phyloP scores from a whole-genome alignment of 1,140 invertebrate genomes.

The Drosophila navojoa region DNA sequence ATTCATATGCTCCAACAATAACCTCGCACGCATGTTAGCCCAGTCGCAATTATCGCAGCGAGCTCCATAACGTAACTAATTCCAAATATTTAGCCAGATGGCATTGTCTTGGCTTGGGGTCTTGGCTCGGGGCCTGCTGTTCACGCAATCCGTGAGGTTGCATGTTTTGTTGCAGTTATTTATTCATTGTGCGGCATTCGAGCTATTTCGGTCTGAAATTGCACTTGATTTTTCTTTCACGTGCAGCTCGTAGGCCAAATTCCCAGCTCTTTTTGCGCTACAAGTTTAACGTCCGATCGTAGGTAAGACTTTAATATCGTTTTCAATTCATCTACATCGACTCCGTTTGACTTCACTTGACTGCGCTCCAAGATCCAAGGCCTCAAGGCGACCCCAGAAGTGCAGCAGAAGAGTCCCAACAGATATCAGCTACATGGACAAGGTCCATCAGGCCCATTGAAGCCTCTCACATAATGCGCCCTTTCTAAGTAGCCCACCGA shows the following conservation, averaged over 20 bases:
- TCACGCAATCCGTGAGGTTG: conserved; percentile 73
- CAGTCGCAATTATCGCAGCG: conserved; percentile 32
- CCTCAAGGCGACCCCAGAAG: no score
- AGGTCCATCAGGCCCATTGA: not conserved
- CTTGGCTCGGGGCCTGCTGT: conserved; percentile 21
- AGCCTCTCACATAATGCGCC: conserved; percentile 3
- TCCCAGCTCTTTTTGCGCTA: conserved; percentile 58
- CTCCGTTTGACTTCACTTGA: conserved; percentile 49
- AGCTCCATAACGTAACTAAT: conserved; percentile 47
- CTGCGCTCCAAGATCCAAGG: not conserved
- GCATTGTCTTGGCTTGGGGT: conserved; percentile 46
- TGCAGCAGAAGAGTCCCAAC: no score
- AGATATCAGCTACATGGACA: no score
- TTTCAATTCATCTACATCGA: conserved; percentile 19
- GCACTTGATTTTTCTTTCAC: conserved; percentile 55
- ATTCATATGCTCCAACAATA: conserved; percentile 5
- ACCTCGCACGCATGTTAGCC: conserved; percentile 48
- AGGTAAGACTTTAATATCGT: conserved; percentile 4
- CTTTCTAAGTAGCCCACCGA: conserved; percentile 36
- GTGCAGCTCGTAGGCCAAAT: conserved; percentile 52
- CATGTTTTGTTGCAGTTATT: conserved; percentile 67
- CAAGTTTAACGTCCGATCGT: conserved; percentile 76
- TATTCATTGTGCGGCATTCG: conserved; percentile 73
- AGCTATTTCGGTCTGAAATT: conserved; percentile 70
- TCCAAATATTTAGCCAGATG: conserved; percentile 54